Percentiles rank a stretch among this genome's conserved stretches.
phyloP scores from a whole-genome alignment of 2,888 invertebrate genomes.

The Melanophora roralis region DNA sequence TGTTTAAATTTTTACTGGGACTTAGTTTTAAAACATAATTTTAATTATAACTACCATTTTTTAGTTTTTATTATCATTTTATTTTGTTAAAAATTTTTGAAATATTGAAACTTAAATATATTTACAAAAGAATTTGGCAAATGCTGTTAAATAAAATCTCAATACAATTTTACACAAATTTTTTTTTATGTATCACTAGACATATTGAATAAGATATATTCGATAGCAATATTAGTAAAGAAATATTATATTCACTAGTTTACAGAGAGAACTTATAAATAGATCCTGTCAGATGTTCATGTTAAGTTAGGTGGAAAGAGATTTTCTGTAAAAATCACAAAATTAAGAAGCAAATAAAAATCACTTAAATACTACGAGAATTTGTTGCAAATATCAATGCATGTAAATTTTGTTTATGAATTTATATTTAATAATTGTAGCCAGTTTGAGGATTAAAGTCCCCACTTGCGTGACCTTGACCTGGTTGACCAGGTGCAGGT shows the following conservation, averaged over 20 bases:
- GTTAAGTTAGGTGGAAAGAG: neutral
- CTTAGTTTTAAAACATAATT: too few species aligned
- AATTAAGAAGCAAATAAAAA: slow-evolving; percentile 81
- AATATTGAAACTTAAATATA: slow-evolving; percentile 46
- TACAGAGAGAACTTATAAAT: neutral
- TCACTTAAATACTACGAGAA: slow-evolving; percentile 66
- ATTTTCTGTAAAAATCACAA: slow-evolving; percentile 4
- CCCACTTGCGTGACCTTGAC: slow-evolving; percentile 74
- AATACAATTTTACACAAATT: slow-evolving; percentile 10
- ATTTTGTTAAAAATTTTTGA: too few species aligned
- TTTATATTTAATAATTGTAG: slow-evolving; percentile 76
- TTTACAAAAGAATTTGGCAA: slow-evolving; percentile 62
- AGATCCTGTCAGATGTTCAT: slow-evolving; percentile 3
- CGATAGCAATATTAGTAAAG: neutral
- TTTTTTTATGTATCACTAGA: slow-evolving; percentile 50
- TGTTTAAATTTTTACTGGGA: too few species aligned
- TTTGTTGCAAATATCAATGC: slow-evolving; percentile 68
- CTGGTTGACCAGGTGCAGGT: slow-evolving; percentile 62
- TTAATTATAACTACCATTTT: too few species aligned
- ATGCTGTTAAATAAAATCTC: slow-evolving; percentile 52
- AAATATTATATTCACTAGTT: neutral
- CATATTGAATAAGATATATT: slow-evolving; percentile 30
- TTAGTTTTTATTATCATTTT: too few species aligned
- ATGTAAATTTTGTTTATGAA: slow-evolving; percentile 49
- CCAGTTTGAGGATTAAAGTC: slow-evolving; percentile 77